Base-by-base conservation (phyloP, 1,140 invertebrate genomes). In the Centruroides sculpturatus region DNA sequence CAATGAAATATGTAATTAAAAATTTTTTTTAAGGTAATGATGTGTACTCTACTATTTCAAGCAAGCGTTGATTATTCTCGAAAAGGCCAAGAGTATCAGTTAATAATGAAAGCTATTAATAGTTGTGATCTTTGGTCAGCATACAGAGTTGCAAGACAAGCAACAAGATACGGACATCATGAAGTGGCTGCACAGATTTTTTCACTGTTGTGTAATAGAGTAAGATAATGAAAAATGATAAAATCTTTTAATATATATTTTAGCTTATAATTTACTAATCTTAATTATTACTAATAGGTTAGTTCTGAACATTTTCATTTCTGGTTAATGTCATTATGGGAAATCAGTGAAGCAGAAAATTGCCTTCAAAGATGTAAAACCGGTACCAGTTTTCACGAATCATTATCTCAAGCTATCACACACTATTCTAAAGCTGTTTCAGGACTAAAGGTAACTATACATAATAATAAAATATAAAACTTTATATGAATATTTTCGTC, bases 291-390 rank as follows among this genome's bases (percentile, higher is more conserved):
- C 35, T 69, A 64, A 52, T 78, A 85, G 67, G 89, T 92, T 3
- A 86, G 87, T 12, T 88, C 87, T 12, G 93, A 97, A 70, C 85
- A 92, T 70, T 81, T 89, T 51, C 85, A 93, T 69, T 92, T 92
- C 69, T 96, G 92, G 87, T 72, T 97, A 49, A 81, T 83, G 0
- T 86, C 86, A 5, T 74, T 96, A 13, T 68, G 72, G 47, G 70
- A 76, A 59, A 66, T 79, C 8, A 73, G 76, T 63, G 35, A 64
- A 49, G 78, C 73, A 34, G 78, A 80, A 66, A 72, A 65, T 54
- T 67, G 67, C 41, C 66, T 80, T 11, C 57, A 59, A 55, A 50
- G 47, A 8, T 46, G 36, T 4, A 59, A 50, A 53, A 60, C 35
- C 49, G 47, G 57, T n/a, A 59, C 46, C 49, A 64, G 64, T 65